Base-by-base conservation (phyloP, 2,797 vertebrate genomes). In the Yasuhikotakia modesta region DNA sequence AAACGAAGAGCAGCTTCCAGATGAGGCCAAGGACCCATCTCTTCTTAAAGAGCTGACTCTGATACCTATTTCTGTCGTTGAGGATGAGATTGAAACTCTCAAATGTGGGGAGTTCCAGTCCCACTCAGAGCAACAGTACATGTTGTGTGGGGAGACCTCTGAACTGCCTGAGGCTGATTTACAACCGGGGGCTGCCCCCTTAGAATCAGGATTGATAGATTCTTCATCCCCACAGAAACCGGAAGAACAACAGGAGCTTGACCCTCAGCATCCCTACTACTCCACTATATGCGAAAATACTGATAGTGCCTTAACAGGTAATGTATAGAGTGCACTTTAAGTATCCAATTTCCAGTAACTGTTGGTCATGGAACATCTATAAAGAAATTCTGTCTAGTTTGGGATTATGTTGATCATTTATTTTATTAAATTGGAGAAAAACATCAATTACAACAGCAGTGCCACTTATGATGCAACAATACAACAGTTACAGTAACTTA, bases 291-390 rank as follows among this genome's bases (percentile, higher is more conserved):
- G 91, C 84, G 92, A 93, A 92, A 94, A 93, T 85, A 91, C 90
- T 89, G 91, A 93, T 86, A 92, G 88, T 87, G 85, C 91, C 89
- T 87, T 92, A 81, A 78, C 93, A 95, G 94, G 94, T 95, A 95
- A 95, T 4, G 93, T 94, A 89, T 91, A 89, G 80, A 78, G 43
- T 45, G 55, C 70, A 77, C 74, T 81, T 84, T 85, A 55, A 71
- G 75, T 64, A 74, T 79, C 73, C 63, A 79, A 64, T 74, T 76
- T 78, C 73, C 72, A 79, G 63, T 82, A 79, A 74, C 84, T 73
- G 22, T 82, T 79, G 76, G 79, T 72, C 82, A 70, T 77, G 57
- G 70, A 14, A 68, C 87, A 30, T 55, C 86, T 86, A 84, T 88
- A 76, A 89, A 82, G 76, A 81, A 81, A 84, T 85, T 85, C 76